A percentile compares a stretch with the other conserved stretches of the same genome.
These are phyloP conservation scores for Pararge aegeria DNA, from an alignment of 1,140 invertebrate genomes.

Conservation along the genomic window DNA sequence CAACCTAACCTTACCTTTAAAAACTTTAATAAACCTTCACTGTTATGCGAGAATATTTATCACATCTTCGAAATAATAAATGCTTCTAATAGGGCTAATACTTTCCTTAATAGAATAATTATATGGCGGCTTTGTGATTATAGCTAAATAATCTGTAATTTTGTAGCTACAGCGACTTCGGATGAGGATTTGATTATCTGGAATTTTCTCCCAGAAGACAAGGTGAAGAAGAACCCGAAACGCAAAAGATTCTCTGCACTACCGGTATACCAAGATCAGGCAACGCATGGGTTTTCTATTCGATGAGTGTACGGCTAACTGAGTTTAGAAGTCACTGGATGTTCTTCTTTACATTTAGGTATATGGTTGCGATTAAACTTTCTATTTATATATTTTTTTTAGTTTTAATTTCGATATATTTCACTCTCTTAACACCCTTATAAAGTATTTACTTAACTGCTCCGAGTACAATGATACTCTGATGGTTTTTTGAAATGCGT, in stretches of 20 bases:
- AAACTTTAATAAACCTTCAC: too few relatives aligned
- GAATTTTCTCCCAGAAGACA: conserved; percentile 65
- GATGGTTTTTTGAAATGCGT: too few relatives aligned
- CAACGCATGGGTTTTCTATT: conserved; percentile 42
- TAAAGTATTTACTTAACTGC: too few relatives aligned
- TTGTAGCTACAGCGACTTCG: conserved; percentile 62
- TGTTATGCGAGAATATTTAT: too few relatives aligned
- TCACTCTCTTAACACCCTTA: neutral
- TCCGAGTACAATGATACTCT: too few relatives aligned
- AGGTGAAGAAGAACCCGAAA: conserved; percentile 36
- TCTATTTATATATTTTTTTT: neutral
- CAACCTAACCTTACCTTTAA: too few relatives aligned
- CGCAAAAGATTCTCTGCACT: conserved; percentile 43
- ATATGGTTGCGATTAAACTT: conserved; percentile 18
- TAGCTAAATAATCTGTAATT: too few relatives aligned
- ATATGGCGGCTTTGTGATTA: too few relatives aligned
- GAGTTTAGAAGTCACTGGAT: conserved; percentile 31
- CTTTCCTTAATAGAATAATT: too few relatives aligned
- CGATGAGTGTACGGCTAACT: conserved; percentile 29
- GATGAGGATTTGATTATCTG: conserved; percentile 68
- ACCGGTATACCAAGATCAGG: conserved; percentile 49
- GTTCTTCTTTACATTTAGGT: conserved; percentile 23
- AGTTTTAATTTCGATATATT: neutral
- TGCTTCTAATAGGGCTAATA: too few relatives aligned
- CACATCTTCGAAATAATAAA: too few relatives aligned